Conservation (phyloP, 2,797 vertebrate genomes). For the Lerista edwardsae region DNA sequence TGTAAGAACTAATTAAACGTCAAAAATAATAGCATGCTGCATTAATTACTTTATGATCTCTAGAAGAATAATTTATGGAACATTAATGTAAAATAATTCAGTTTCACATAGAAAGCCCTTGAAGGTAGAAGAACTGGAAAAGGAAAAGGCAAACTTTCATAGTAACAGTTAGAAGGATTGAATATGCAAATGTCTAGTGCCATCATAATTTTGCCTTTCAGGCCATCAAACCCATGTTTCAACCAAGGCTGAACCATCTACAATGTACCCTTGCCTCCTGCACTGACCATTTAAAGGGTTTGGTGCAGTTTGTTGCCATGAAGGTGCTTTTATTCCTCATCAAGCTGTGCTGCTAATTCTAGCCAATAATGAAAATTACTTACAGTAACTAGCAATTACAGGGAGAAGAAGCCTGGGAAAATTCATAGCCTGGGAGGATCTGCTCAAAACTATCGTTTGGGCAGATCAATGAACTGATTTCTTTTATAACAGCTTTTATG, state of each 20-base stretch:
- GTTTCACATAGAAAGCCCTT: neutral
- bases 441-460: neutral
- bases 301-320: neutral
- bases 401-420: neutral
- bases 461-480: neutral
- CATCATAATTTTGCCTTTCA: neutral
- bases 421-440: neutral
- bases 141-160: neutral
- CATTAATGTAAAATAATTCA: conserved; percentile 23
- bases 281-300: neutral
- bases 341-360: neutral
- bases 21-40: conserved; percentile 28
- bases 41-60: conserved; percentile 35
- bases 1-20: conserved; percentile 35
- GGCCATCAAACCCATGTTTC: neutral
- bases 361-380: neutral
- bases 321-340: neutral
- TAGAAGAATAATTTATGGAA: conserved; percentile 34
- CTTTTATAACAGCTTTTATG: neutral
- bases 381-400: neutral
- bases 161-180: neutral
- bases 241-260: neutral
- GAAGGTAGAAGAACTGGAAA: neutral
- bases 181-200: neutral
- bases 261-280: neutral